Evolutionary conservation across 2,113 vertebrate genomes (phyloP).

Genomic region (Uria lomvia): DNA sequence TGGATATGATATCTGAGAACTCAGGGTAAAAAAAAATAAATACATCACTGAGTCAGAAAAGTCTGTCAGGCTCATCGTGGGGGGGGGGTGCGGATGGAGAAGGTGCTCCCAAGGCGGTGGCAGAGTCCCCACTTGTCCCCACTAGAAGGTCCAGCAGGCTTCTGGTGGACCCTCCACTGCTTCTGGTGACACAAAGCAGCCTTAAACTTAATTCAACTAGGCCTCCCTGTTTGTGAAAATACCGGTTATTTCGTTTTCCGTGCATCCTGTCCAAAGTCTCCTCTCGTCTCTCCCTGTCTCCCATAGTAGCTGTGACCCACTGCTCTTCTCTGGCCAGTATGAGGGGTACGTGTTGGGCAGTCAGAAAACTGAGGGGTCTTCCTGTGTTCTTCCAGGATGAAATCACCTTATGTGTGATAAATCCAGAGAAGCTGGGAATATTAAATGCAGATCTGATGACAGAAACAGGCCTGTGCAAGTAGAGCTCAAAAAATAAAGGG

Average conservation of each 20-base stretch:
- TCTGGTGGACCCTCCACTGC: background rate
- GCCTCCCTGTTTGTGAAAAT: background rate
- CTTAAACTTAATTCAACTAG: background rate
- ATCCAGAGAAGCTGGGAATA: background rate
- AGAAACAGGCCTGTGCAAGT: background rate
- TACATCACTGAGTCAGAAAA: background rate
- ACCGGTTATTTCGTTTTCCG: background rate
- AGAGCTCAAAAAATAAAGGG: background rate
- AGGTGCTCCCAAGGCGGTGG: background rate
- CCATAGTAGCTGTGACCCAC: background rate
- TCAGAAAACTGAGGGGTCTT: background rate
- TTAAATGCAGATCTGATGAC: background rate
- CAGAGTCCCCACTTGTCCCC: background rate
- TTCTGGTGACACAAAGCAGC: background rate
- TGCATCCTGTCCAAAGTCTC: background rate
- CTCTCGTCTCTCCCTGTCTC: background rate
- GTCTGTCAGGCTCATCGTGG: background rate
- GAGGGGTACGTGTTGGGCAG: background rate
- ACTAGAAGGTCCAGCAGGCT: background rate
- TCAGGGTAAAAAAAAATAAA: background rate
- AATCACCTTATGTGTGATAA: background rate
- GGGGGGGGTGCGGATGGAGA: background rate
- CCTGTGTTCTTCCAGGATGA: background rate
- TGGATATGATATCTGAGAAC: conserved; percentile 24
- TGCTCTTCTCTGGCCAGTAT: background rate